These are phyloP conservation scores for Zeuzera pyrina DNA, from an alignment of 2,888 invertebrate genomes.

Conservation along the genomic window DNA sequence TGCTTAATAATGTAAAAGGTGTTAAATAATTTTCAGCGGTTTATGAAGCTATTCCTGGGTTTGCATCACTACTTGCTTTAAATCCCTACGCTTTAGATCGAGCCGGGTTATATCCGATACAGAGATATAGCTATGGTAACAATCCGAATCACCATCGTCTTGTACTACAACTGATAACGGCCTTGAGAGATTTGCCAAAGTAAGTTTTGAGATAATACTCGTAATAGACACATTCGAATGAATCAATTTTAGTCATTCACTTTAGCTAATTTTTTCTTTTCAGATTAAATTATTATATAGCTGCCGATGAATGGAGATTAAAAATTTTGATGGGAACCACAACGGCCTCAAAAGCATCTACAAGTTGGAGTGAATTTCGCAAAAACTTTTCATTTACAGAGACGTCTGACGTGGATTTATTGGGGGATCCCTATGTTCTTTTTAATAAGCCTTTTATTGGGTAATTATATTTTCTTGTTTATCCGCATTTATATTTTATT, in stretches of 20 bases:
- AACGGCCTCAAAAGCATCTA: constrained; percentile 37
- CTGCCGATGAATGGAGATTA: constrained; percentile 71
- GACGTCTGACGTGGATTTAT: constrained; percentile 58
- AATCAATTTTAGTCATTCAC: background rate
- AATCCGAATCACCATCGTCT: constrained; percentile 60
- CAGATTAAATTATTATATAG: constrained; percentile 70
- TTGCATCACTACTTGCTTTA: constrained; percentile 66
- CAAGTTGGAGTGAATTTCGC: constrained; percentile 67
- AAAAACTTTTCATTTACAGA: constrained; percentile 58
- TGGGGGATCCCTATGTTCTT: constrained; percentile 63
- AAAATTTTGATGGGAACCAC: constrained; percentile 51
- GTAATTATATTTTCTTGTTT: constrained; percentile 24
- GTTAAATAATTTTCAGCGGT: constrained; percentile 40
- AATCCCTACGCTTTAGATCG: constrained; percentile 62
- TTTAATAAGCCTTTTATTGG: constrained; percentile 71
- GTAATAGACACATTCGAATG: background rate
- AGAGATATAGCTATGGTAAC: constrained; percentile 49
- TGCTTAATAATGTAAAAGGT: no score
- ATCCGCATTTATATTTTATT: background rate
- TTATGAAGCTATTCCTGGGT: constrained; percentile 67
- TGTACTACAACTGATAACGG: constrained; percentile 64
- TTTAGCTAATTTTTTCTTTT: constrained; percentile 15
- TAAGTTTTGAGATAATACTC: constrained; percentile 24
- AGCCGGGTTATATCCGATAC: constrained; percentile 55
- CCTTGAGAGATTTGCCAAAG: constrained; percentile 70